Conservation (phyloP, 1,140 invertebrate species). For the Plectrocnemia conspersa region DNA sequence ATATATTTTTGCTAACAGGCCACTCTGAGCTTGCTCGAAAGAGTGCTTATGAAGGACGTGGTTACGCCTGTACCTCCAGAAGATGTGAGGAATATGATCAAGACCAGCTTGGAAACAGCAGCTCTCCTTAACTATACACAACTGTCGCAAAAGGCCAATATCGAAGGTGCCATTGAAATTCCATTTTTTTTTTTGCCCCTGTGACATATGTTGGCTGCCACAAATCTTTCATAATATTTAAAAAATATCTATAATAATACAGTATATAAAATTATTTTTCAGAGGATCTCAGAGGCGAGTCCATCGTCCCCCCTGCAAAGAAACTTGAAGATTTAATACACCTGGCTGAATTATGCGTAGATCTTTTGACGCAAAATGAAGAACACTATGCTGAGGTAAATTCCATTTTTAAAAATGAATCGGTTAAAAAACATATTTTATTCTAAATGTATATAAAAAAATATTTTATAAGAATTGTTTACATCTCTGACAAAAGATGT, state of each 20-base stretch:
- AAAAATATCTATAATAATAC: slow-evolving; percentile 5
- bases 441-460: slow-evolving; percentile 15
- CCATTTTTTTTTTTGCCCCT: neutral
- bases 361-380: slow-evolving; percentile 97
- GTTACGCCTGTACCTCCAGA: slow-evolving; percentile 95
- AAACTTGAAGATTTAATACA: slow-evolving; percentile 96
- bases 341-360: slow-evolving; percentile 95
- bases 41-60: slow-evolving; percentile 98
- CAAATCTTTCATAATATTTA: neutral
- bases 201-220: neutral
- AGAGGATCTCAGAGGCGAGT: slow-evolving; percentile 81
- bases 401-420: neutral
- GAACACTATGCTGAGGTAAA: slow-evolving; percentile 98
- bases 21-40: slow-evolving; percentile 90
- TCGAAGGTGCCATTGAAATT: slow-evolving; percentile 67
- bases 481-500: too few relatives aligned
- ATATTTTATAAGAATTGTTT: too few relatives aligned
- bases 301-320: slow-evolving; percentile 74
- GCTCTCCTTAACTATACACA: slow-evolving; percentile 96
- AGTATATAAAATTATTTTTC: too few relatives aligned
- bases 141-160: slow-evolving; percentile 94
- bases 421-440: neutral
- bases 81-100: slow-evolving; percentile 93
- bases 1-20: slow-evolving; percentile 49
- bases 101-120: slow-evolving; percentile 95